Conservation (phyloP, 2,113 vertebrate species). For the Labrus mixtus region DNA sequence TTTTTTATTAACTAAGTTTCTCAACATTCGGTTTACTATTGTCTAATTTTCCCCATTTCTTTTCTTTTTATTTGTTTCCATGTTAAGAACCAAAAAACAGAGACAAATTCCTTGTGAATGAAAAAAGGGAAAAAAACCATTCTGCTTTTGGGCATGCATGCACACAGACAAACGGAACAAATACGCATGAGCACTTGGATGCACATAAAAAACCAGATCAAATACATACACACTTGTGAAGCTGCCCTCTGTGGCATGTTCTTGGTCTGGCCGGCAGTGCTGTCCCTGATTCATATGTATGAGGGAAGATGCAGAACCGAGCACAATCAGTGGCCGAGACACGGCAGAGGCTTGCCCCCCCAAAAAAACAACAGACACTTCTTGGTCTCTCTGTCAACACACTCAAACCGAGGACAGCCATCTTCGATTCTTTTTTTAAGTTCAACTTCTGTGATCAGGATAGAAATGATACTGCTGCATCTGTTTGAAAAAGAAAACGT, state of each 20-base stretch:
- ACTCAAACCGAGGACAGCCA: constrained; percentile 20
- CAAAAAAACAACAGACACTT: constrained; percentile 30
- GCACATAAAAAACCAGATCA: constrained; percentile 8
- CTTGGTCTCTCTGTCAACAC: constrained; percentile 5
- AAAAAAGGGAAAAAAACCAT: too few relatives aligned
- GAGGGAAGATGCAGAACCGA: constrained; percentile 30
- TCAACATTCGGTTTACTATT: too few relatives aligned
- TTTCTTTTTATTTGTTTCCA: not conserved
- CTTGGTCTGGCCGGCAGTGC: constrained; percentile 20
- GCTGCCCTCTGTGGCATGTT: constrained; percentile 39
- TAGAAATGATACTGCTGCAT: not conserved
- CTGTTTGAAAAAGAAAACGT: not conserved
- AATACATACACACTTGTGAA: constrained; percentile 4
- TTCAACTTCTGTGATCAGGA: not conserved
- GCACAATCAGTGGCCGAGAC: constrained; percentile 30
- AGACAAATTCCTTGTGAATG: not conserved
- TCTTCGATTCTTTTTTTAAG: not conserved
- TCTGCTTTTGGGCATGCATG: not conserved
- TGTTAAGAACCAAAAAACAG: not conserved
- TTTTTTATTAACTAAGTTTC: too few relatives aligned
- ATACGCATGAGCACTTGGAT: not conserved
- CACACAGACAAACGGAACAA: not conserved
- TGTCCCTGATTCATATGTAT: constrained; percentile 41
- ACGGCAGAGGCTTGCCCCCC: constrained; percentile 5
- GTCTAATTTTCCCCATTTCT: too few relatives aligned